Percentiles rank a stretch among this genome's conserved stretches.
Evolutionary conservation across 2,888 invertebrate species (phyloP).

Genomic region (Drosophila aldrichi): DNA sequence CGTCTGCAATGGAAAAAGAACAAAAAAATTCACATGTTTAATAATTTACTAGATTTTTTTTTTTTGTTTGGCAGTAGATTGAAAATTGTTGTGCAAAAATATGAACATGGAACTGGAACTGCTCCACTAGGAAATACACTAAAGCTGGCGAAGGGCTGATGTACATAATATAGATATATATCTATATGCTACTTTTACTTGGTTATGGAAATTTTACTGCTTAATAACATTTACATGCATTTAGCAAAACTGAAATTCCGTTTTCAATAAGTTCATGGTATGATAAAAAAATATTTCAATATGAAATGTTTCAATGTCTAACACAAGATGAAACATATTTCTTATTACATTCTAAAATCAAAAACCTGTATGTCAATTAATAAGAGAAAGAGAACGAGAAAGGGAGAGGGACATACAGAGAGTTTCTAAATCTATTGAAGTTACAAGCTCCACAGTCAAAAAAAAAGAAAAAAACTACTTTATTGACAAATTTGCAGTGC

Average conservation of each 20-base stretch:
- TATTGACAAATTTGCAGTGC: neutral
- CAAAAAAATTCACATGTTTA: neutral
- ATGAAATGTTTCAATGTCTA: too few relatives aligned
- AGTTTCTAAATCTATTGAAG: neutral
- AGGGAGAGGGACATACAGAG: neutral
- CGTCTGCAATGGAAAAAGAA: constrained; percentile 89
- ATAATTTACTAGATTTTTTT: neutral
- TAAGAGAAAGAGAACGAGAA: neutral
- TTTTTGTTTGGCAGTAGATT: neutral
- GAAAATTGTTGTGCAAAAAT: neutral
- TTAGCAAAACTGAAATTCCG: too few relatives aligned
- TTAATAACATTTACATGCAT: too few relatives aligned
- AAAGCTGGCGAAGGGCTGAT: too few relatives aligned
- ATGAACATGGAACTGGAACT: too few relatives aligned
- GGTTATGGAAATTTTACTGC: too few relatives aligned
- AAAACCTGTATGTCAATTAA: neutral
- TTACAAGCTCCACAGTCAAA: neutral
- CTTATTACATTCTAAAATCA: neutral
- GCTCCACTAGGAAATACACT: too few relatives aligned
- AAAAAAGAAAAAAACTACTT: neutral
- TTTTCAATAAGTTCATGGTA: too few relatives aligned
- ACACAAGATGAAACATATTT: too few relatives aligned
- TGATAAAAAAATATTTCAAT: too few relatives aligned
- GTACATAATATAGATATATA: too few relatives aligned
- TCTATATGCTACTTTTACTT: too few relatives aligned